A percentile compares a stretch with the other conserved stretches of the same genome.
Evolutionary conservation across 30 jellyfish, hydroid and myxozoan genomes (phyloP).

Genomic region (Pelagia noctiluca): DNA sequence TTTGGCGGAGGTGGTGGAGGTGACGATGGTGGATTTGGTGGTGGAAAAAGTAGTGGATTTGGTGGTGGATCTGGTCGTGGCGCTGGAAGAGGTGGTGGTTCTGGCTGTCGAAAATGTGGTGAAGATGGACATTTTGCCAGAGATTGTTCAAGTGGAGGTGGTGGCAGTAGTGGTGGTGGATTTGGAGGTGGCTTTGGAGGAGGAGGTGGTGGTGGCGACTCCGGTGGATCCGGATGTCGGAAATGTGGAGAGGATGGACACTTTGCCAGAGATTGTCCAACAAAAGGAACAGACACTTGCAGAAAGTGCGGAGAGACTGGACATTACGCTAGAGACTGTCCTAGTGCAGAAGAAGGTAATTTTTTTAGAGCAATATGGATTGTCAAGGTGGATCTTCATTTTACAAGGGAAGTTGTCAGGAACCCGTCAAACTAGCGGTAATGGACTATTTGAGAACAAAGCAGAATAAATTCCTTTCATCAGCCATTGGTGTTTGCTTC

Average conservation of each 20-base stretch:
- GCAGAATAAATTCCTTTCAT: too few species aligned
- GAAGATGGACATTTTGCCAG: slow-evolving; percentile 78
- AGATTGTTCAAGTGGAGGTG: slow-evolving; percentile 62
- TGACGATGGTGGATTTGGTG: slow-evolving; percentile 64
- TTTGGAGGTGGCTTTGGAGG: slow-evolving; percentile 74
- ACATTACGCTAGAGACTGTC: slow-evolving; percentile 90
- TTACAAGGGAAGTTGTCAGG: not conserved
- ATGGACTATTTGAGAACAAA: too few species aligned
- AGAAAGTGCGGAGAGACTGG: slow-evolving; percentile 92
- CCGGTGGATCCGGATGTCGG: slow-evolving; percentile 72
- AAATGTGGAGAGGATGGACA: slow-evolving; percentile 98
- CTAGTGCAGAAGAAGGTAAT: slow-evolving; percentile 79
- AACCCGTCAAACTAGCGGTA: too few species aligned
- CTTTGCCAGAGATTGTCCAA: slow-evolving; percentile 92
- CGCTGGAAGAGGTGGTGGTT: slow-evolving; percentile 13
- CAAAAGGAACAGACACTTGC: slow-evolving; percentile 67
- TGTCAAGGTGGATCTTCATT: slow-evolving; percentile 45
- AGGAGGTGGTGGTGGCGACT: slow-evolving; percentile 33
- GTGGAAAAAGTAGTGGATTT: slow-evolving; percentile 36
- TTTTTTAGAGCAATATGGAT: slow-evolving; percentile 87
- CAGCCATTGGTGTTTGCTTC: too few species aligned
- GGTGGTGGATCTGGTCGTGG: slow-evolving; percentile 66
- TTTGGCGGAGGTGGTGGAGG: slow-evolving; percentile 54
- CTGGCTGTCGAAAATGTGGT: slow-evolving; percentile 70
- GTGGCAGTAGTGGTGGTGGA: slow-evolving; percentile 60